A percentile compares a stretch with the other conserved stretches of the same genome.
Evolutionary conservation across 2,797 vertebrate genomes (phyloP).

Genomic region (Eulemur coronatus): DNA sequence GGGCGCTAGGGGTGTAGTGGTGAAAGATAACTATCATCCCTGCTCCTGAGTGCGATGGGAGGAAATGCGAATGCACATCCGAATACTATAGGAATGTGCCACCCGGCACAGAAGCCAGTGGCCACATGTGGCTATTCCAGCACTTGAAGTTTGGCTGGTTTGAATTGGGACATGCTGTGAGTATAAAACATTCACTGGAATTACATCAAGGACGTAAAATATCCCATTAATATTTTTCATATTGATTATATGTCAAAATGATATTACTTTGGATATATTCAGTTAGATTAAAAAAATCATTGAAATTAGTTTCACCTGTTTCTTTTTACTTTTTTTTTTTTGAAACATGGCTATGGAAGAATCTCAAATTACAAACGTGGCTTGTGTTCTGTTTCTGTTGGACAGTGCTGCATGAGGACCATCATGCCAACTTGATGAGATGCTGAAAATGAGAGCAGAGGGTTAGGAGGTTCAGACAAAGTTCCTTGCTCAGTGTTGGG

Average conservation of each 20-base stretch:
- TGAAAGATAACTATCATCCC: background rate
- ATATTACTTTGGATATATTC: background rate
- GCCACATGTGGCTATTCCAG: fast-evolving
- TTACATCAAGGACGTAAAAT: background rate
- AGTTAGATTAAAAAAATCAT: background rate
- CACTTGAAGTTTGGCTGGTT: too few relatives aligned
- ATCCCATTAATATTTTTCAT: background rate
- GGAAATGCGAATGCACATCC: background rate
- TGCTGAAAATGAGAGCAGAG: background rate
- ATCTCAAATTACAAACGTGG: background rate
- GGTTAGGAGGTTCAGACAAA: background rate
- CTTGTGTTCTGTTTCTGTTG: background rate
- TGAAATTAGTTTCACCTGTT: background rate
- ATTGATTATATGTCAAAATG: background rate
- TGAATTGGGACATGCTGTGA: background rate
- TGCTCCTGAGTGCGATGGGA: background rate
- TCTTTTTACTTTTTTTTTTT: background rate
- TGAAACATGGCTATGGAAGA: background rate
- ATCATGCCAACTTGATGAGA: fast-evolving
- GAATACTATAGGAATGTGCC: background rate
- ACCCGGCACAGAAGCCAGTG: fast-evolving
- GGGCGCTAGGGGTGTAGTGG: background rate
- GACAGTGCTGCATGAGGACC: fast-evolving
- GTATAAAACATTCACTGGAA: background rate
- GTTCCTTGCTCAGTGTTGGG: background rate